Evolutionary conservation across 2,888 invertebrate genomes (phyloP).

Genomic region (Caradrina clavipalpis): DNA sequence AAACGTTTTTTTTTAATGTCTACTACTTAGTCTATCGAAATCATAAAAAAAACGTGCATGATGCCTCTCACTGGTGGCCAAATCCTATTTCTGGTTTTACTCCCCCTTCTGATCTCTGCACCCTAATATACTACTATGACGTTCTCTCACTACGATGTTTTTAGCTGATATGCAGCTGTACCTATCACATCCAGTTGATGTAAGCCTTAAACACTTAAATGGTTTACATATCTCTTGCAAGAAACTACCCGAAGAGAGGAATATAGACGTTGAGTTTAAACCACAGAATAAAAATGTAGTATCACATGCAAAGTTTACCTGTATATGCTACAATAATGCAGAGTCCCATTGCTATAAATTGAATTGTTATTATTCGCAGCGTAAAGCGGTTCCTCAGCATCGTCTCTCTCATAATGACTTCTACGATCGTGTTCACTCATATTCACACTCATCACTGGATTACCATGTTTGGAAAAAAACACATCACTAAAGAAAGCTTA

Average conservation of each 20-base stretch:
- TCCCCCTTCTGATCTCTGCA: not conserved
- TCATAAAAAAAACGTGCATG: not conserved
- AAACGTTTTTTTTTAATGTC: no score
- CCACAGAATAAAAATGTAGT: not conserved
- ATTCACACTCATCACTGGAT: constrained; percentile 66
- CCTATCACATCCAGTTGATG: not conserved
- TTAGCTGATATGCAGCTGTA: not conserved
- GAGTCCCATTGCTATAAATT: constrained; percentile 90
- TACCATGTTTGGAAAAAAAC: constrained; percentile 61
- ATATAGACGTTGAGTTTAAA: constrained; percentile 12
- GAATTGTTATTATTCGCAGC: constrained; percentile 86
- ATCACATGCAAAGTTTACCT: constrained; percentile 74
- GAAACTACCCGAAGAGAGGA: not conserved
- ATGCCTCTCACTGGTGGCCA: no score
- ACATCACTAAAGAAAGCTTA: constrained; percentile 62
- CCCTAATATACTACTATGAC: not conserved
- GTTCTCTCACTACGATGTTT: not conserved
- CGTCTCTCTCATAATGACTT: constrained; percentile 81
- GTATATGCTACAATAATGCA: constrained; percentile 91
- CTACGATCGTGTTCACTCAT: constrained; percentile 86
- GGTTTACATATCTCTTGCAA: not conserved
- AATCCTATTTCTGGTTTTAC: constrained; percentile 13
- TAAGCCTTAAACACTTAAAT: not conserved
- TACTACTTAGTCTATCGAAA: not conserved
- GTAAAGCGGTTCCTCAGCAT: constrained; percentile 81